Conservation (phyloP, 2,888 invertebrate genomes). For the Heliconius sara region DNA sequence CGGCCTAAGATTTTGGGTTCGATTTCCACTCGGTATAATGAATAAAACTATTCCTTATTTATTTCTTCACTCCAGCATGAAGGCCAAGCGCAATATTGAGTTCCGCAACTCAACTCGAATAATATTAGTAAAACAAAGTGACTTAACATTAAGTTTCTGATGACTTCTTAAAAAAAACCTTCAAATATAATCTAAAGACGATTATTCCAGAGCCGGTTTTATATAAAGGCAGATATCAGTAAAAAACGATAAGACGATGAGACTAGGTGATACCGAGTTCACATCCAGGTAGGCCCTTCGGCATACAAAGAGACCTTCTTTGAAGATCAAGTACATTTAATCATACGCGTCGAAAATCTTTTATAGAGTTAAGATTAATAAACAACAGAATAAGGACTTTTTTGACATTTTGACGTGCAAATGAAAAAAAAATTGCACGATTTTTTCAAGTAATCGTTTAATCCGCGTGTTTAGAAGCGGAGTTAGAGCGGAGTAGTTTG, state of each 20-base stretch:
- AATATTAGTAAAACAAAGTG: background rate
- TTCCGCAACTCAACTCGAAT: too few species aligned
- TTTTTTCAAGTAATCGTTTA: slow-evolving; percentile 1
- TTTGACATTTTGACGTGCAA: background rate
- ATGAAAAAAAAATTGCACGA: background rate
- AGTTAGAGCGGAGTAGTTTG: too few species aligned
- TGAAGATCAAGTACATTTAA: slow-evolving; percentile 12
- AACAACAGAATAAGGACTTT: slow-evolving; percentile 20
- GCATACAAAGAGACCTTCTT: background rate
- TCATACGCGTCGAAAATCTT: slow-evolving; percentile 10
- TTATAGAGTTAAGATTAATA: slow-evolving; percentile 18
- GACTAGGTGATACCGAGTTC: background rate
- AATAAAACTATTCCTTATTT: too few species aligned
- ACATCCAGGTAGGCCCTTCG: slow-evolving; percentile 5
- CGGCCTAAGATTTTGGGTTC: background rate
- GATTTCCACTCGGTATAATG: too few species aligned
- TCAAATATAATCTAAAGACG: background rate
- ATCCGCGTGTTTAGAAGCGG: background rate
- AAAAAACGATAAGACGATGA: slow-evolving; percentile 13
- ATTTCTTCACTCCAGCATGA: too few species aligned
- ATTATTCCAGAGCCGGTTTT: background rate
- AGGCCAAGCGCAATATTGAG: too few species aligned
- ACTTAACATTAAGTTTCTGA: background rate
- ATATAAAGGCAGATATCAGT: slow-evolving; percentile 7
- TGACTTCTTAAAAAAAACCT: background rate